phyloP scores from a whole-genome alignment of 2,113 vertebrate species.

The Thunnus thynnus region DNA sequence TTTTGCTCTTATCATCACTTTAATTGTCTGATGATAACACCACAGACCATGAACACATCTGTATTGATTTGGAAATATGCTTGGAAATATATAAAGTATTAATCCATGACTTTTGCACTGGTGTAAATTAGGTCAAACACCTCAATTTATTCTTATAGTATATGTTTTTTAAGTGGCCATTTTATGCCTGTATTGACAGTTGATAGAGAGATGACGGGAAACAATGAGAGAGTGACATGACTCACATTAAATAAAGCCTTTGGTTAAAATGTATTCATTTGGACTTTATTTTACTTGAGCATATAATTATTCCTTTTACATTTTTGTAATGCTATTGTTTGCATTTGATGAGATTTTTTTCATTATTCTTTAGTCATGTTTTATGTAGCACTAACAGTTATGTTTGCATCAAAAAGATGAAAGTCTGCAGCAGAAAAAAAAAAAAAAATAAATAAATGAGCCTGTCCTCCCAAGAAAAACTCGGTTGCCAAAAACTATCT shows the following conservation, averaged over 20 bases:
- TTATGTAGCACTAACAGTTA: not conserved
- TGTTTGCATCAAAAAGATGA: slow-evolving; percentile 2
- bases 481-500: too few species aligned
- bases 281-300: not conserved
- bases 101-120: not conserved
- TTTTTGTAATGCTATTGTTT: too few species aligned
- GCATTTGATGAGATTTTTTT: not conserved
- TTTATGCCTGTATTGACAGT: too few species aligned
- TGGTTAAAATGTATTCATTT: too few species aligned
- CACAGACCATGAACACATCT: not conserved
- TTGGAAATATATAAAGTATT: not conserved
- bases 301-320: too few species aligned
- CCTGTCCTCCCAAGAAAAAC: too few species aligned
- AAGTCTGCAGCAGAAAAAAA: not conserved
- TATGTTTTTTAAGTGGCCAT: too few species aligned
- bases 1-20: slow-evolving; percentile 16
- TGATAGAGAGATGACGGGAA: too few species aligned
- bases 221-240: too few species aligned
- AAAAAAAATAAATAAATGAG: too few species aligned
- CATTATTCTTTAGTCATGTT: not conserved
- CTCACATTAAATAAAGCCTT: too few species aligned
- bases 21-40: slow-evolving; percentile 17
- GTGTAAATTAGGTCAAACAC: not conserved
- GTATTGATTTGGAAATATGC: not conserved
- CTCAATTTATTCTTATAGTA: not conserved